Base-by-base conservation (phyloP, 2,888 invertebrate species). In the Ophion slaviceki region DNA sequence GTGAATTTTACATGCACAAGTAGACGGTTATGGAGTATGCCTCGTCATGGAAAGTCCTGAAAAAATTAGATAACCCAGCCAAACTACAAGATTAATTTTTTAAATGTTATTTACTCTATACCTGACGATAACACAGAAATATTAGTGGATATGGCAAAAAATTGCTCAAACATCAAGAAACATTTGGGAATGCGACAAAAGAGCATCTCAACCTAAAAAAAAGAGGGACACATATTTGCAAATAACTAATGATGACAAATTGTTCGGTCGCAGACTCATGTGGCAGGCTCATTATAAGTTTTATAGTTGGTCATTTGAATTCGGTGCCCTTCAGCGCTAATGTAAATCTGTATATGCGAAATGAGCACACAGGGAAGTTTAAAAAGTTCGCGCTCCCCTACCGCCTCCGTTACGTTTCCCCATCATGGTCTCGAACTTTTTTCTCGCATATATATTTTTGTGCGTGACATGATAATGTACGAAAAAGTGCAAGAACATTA, bases 281-380 rank as follows among this genome's bases (percentile, higher is more conserved):
- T 89, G 88, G 87, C 86, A 80, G 86, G 88, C 90, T 91, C 91
- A 89, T 91, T 91, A 91, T 88, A 91, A 91, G 86, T 90, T 91
- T 91, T 91, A 91, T 91, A 90, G 88, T 88, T 89, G 90, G 91
- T 90, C 91, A 90, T 91, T 91, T 89, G 89, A 89, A 81, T 86
- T 87, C 88, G 81, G 88, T 81, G 64, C 62, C 71, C 71, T 77
- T 78, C 87, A 87, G 87, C 87, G 86, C 86, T 87, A 88, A 90
- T 89, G 84, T 88, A 88, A 88, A 90, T 89, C 88, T 88, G 90
- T 88, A 89, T 90, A 91, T 90, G 90, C 89, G 89, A 91, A 80
- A 75, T 14, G 71, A 14, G 57, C 71, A 67, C 78, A 77, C 72
- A 77, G 82, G 78, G 74, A 75, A 71, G 64, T 71, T 71, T 32